A percentile compares a stretch with the other conserved stretches of the same genome.
Evolutionary conservation across 2,797 vertebrate species (phyloP).

Genomic region (Argyrosomus regius): DNA sequence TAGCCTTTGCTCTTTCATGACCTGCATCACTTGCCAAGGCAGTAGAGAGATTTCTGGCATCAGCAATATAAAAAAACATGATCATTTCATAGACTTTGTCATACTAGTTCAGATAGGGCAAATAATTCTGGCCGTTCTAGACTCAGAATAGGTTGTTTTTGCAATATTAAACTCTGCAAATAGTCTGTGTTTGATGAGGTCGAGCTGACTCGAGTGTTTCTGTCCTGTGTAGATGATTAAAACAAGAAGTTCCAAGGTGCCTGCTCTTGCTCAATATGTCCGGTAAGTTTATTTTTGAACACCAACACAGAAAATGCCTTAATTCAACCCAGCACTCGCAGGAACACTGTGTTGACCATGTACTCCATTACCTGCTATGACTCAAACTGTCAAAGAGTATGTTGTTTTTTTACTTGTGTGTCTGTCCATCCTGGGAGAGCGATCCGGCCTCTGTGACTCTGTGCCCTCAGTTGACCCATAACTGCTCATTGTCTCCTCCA

Average conservation of each 20-base stretch:
- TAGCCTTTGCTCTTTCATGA: neutral
- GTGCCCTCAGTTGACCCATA: neutral
- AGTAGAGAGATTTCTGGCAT: neutral
- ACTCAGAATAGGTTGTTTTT: neutral
- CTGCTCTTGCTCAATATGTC: slow-evolving; percentile 89
- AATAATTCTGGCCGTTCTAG: neutral
- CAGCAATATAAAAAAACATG: neutral
- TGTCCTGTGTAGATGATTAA: slow-evolving; percentile 90
- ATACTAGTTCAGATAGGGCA: neutral
- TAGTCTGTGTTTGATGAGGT: neutral
- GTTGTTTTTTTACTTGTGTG: neutral
- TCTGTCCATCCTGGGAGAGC: too few species aligned
- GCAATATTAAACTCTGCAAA: too few species aligned
- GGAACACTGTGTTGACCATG: neutral
- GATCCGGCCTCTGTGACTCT: neutral
- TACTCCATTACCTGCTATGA: slow-evolving; percentile 20
- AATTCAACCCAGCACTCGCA: neutral
- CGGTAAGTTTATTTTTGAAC: slow-evolving; percentile 82
- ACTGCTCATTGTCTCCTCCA: slow-evolving; percentile 55
- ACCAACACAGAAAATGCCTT: neutral
- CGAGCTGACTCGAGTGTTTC: neutral
- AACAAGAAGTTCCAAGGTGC: slow-evolving; percentile 89
- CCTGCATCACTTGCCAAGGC: neutral
- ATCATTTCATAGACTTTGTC: neutral
- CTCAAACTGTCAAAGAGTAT: neutral